These are phyloP conservation scores for Platyscapa corneri DNA, from an alignment of 1,140 invertebrate species.

Conservation along the genomic window DNA sequence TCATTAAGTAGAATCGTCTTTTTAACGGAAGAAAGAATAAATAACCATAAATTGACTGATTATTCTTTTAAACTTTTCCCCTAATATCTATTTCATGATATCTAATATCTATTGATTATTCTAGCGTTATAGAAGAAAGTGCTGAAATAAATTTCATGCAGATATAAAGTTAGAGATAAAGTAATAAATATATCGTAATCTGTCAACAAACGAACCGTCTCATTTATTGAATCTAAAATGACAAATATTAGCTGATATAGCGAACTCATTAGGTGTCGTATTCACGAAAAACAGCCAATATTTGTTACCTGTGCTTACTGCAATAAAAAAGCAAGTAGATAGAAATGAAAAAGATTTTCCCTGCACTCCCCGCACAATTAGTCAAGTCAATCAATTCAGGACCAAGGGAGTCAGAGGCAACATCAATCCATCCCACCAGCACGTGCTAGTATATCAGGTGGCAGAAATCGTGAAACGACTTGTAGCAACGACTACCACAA, in stretches of 20 bases:
- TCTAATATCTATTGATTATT: no score
- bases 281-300: background rate
- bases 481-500: slow-evolving; percentile 23
- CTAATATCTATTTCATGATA: no score
- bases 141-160: no score
- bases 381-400: slow-evolving; percentile 39
- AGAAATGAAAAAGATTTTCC: background rate
- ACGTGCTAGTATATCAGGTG: slow-evolving; percentile 60
- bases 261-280: background rate
- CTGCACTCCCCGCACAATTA: slow-evolving; percentile 35
- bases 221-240: background rate
- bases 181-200: background rate
- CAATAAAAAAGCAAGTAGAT: background rate
- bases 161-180: no score
- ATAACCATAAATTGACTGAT: no score
- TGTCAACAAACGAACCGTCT: background rate
- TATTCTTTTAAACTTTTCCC: no score
- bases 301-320: background rate
- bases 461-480: slow-evolving; percentile 54
- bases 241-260: slow-evolving; percentile 16
- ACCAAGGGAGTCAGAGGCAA: background rate
- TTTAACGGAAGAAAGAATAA: no score
- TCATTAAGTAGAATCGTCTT: no score
- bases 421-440: slow-evolving; percentile 65
- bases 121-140: no score